A percentile compares a stretch with the other conserved stretches of the same genome.
Conservation (phyloP, 2,797 vertebrate genomes). For the Sylvilagus floridanus region DNA sequence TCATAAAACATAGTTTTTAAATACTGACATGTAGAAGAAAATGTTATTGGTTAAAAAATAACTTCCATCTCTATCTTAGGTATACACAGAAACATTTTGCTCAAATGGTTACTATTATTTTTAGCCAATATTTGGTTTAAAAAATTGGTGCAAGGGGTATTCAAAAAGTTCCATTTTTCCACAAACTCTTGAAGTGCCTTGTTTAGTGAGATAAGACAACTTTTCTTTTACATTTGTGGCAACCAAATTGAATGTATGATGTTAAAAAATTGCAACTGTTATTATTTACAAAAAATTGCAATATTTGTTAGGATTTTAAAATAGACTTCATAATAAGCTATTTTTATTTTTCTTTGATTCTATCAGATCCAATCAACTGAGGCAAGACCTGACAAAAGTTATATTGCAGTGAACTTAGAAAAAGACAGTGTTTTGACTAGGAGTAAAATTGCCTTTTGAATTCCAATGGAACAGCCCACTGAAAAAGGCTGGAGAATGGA, state of each 20-base stretch:
- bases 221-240: constrained; percentile 1
- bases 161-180: no score
- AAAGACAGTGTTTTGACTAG: background rate
- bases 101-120: constrained; percentile 13
- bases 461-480: background rate
- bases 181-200: no score
- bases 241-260: background rate
- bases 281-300: constrained; percentile 49
- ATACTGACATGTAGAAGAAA: background rate
- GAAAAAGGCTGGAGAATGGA: background rate
- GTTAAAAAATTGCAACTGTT: constrained; percentile 1
- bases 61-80: background rate
- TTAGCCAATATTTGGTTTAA: background rate
- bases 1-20: background rate
- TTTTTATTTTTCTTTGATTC: background rate
- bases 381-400: constrained; percentile 33
- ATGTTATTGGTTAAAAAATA: background rate
- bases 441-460: background rate
- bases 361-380: background rate
- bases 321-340: background rate
- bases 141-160: background rate
- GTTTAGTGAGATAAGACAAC: background rate
- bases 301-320: background rate
- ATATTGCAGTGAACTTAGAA: constrained; percentile 22
- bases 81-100: background rate